Evolutionary conservation across 2,113 vertebrate species (phyloP).

Genomic region (Megatriorchis doriae): DNA sequence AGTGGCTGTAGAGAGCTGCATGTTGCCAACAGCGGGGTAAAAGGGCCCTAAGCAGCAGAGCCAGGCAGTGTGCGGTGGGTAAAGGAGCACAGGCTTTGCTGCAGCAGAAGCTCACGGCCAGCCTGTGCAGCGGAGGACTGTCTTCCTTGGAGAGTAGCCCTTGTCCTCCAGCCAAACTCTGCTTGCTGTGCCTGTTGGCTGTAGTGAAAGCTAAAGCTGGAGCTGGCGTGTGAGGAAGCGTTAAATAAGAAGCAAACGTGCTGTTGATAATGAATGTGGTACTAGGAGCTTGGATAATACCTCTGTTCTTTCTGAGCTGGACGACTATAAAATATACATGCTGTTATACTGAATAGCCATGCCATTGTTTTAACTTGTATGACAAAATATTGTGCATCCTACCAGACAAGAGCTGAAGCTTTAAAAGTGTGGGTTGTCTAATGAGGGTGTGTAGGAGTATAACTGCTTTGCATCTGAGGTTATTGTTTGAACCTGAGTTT

Average conservation of each 20-base stretch:
- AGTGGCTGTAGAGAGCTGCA: neutral
- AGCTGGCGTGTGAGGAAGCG: neutral
- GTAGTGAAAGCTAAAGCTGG: neutral
- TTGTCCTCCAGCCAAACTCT: neutral
- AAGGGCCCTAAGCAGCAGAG: neutral
- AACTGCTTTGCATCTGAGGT: neutral
- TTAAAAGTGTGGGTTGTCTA: neutral
- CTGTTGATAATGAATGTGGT: neutral
- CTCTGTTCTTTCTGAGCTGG: neutral
- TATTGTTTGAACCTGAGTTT: neutral
- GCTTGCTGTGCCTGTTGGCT: neutral
- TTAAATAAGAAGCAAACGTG: neutral
- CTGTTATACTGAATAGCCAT: rapidly evolving
- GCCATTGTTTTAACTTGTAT: neutral
- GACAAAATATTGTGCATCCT: neutral
- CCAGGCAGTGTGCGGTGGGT: neutral
- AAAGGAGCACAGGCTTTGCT: neutral
- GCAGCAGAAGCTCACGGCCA: rapidly evolving
- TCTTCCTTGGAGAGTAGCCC: neutral
- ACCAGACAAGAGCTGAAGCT: neutral
- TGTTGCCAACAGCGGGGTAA: neutral
- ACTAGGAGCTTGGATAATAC: neutral
- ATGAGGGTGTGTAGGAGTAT: neutral
- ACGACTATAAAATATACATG: neutral
- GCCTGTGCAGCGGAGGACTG: rapidly evolving